Evolutionary conservation across 2,113 vertebrate species (phyloP).

Genomic region (Lepisosteus osseus): DNA sequence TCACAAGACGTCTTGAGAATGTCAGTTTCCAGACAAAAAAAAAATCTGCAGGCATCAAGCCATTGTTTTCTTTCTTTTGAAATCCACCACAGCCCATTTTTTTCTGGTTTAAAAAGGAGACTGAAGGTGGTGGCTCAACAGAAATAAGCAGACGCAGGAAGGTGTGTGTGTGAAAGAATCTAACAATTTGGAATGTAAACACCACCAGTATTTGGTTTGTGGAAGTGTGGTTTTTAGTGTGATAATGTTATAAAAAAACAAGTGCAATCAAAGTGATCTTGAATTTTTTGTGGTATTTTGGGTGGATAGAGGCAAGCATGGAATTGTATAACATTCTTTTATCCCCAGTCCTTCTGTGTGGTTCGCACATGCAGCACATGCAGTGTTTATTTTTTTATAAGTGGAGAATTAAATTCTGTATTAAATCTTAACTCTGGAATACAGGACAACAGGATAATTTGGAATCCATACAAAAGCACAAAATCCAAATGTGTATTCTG

Average conservation of each 20-base stretch:
- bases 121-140: not conserved
- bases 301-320: too few relatives aligned
- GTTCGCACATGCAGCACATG: too few relatives aligned
- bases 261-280: too few relatives aligned
- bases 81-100: not conserved
- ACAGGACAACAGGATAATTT: too few relatives aligned
- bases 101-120: not conserved
- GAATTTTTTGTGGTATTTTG: too few relatives aligned
- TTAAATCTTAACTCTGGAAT: too few relatives aligned
- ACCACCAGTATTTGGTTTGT: not conserved
- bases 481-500: too few relatives aligned
- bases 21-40: slow-evolving; percentile 16
- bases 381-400: too few relatives aligned
- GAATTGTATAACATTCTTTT: too few relatives aligned
- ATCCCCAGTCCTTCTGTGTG: too few relatives aligned
- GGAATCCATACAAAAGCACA: too few relatives aligned
- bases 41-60: slow-evolving; percentile 10
- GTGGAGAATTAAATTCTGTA: too few relatives aligned
- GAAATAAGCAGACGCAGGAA: not conserved
- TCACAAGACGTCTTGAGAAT: slow-evolving; percentile 19
- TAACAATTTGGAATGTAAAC: not conserved
- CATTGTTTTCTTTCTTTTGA: slow-evolving; percentile 4
- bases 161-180: not conserved
- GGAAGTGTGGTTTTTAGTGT: not conserved
- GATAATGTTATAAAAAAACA: not conserved